A percentile compares a stretch with the other conserved stretches of the same genome.
phyloP scores from a whole-genome alignment of 2,113 vertebrate species.

The Glaucomys volans region DNA sequence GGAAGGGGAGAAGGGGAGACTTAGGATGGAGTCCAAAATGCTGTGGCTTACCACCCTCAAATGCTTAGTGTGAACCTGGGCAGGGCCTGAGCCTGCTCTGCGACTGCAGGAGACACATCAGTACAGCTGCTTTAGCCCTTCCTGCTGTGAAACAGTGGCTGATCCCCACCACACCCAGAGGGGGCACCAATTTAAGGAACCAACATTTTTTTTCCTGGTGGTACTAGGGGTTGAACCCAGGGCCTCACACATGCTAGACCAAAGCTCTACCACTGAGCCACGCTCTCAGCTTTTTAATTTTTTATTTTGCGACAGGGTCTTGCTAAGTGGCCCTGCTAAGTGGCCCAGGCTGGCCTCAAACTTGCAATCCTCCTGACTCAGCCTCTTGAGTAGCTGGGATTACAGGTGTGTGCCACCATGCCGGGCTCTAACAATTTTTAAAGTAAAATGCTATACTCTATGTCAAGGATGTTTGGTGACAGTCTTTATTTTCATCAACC shows the following conservation, averaged over 20 bases:
- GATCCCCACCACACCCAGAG: rapidly evolving
- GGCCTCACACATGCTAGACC: too few relatives aligned
- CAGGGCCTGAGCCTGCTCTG: rapidly evolving
- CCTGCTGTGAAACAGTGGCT: not conserved
- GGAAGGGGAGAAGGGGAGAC: not conserved
- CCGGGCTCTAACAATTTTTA: not conserved
- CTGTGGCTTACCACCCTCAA: not conserved
- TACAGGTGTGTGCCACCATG: not conserved
- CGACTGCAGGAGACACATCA: rapidly evolving
- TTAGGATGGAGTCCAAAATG: not conserved
- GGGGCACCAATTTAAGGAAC: not conserved
- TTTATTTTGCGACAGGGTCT: not conserved
- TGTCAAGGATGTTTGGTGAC: not conserved
- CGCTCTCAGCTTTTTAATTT: not conserved
- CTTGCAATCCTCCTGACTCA: not conserved
- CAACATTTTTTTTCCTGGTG: not conserved
- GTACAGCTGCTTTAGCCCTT: rapidly evolving
- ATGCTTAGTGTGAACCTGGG: rapidly evolving
- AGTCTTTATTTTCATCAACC: not conserved
- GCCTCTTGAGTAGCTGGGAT: not conserved
- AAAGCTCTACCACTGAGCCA: not conserved
- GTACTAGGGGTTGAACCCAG: not conserved
- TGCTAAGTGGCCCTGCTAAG: not conserved
- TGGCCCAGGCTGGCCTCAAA: not conserved
- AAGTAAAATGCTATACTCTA: not conserved